These are phyloP conservation scores for Drosophila auraria DNA, from an alignment of 1,140 invertebrate species.

Conservation along the genomic window DNA sequence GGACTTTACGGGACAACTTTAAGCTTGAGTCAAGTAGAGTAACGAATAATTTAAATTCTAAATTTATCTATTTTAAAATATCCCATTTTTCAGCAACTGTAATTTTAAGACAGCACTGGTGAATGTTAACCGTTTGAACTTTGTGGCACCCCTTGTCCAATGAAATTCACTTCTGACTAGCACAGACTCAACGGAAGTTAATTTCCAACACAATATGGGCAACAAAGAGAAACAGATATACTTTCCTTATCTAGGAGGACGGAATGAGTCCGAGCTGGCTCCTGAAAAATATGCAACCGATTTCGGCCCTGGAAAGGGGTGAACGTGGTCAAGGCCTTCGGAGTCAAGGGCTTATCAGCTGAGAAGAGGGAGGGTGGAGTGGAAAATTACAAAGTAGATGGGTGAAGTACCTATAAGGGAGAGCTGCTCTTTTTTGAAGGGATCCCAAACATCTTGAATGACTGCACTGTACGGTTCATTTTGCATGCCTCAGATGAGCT, in stretches of 20 bases:
- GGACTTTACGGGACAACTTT: not conserved
- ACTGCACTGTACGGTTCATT: conserved; percentile 62
- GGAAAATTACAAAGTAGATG: not conserved
- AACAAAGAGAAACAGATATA: not conserved
- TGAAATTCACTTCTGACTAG: no score
- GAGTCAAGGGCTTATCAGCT: conserved; percentile 22
- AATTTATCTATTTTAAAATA: no score
- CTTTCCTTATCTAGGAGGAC: conserved; percentile 3
- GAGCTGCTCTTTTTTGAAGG: conserved; percentile 1
- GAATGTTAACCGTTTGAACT: no score
- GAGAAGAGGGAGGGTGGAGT: not conserved
- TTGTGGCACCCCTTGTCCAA: no score
- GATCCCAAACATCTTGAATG: conserved; percentile 43
- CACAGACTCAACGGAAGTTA: conserved; percentile 1
- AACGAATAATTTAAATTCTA: not conserved
- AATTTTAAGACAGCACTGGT: no score
- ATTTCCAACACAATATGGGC: conserved; percentile 13
- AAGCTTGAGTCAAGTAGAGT: not conserved
- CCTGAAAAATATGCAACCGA: not conserved
- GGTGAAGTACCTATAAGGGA: not conserved
- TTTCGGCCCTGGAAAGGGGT: not conserved
- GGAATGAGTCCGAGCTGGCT: not conserved
- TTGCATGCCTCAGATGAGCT: conserved; percentile 52
- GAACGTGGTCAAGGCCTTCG: conserved; percentile 17
- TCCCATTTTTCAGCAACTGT: no score